Percentiles rank a stretch among this genome's conserved stretches.
Evolutionary conservation across 1,140 invertebrate species (phyloP).

Genomic region (Aphaenogaster floridana): DNA sequence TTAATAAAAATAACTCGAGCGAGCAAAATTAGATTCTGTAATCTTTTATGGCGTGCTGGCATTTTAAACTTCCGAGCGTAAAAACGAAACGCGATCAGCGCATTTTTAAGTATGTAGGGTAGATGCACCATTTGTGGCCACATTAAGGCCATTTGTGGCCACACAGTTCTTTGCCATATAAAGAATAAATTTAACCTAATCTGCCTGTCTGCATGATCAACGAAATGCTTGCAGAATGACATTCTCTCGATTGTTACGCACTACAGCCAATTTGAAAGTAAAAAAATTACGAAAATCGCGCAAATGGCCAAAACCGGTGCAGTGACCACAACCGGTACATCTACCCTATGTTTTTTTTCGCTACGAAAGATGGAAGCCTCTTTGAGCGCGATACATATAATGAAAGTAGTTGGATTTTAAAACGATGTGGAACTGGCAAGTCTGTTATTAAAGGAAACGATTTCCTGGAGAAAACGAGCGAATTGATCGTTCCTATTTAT

Average conservation of each 20-base stretch:
- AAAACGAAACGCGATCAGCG: slow-evolving; percentile 4
- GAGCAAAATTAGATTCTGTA: slow-evolving; percentile 60
- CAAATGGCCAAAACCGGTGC: too few species aligned
- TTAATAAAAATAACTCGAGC: slow-evolving; percentile 85
- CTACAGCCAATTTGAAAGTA: too few species aligned
- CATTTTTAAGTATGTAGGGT: not conserved
- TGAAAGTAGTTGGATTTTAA: slow-evolving; percentile 28
- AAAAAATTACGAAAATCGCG: too few species aligned
- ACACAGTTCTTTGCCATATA: too few species aligned
- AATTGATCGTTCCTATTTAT: slow-evolving; percentile 45
- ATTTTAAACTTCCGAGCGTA: slow-evolving; percentile 21
- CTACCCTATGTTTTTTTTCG: not conserved
- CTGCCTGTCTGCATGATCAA: too few species aligned
- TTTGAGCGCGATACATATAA: not conserved
- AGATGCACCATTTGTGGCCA: too few species aligned
- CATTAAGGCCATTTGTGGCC: too few species aligned
- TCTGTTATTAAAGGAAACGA: slow-evolving; percentile 48
- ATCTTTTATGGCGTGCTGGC: slow-evolving; percentile 48
- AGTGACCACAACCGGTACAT: too few species aligned
- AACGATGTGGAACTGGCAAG: not conserved
- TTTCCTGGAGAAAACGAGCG: slow-evolving; percentile 23
- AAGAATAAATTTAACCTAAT: too few species aligned
- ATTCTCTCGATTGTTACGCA: too few species aligned
- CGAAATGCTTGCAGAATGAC: too few species aligned
- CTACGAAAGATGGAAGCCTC: not conserved